phyloP scores from a whole-genome alignment of 2,888 invertebrate genomes.

The Polia nebulosa region DNA sequence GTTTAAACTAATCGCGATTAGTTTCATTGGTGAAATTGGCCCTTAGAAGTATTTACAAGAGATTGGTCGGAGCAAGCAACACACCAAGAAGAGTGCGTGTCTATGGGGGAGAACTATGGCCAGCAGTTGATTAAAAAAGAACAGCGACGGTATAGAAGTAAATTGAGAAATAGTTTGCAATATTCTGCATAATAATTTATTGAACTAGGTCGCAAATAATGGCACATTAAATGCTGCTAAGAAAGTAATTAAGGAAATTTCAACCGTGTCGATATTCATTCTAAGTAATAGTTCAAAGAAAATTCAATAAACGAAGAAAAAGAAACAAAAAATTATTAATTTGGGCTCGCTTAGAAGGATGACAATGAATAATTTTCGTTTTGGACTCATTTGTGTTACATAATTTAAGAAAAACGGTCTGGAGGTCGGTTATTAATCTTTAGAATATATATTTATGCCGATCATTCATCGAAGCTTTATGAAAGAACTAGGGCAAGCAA shows the following conservation, averaged over 20 bases:
- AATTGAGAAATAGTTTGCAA: slow-evolving; percentile 37
- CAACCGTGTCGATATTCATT: slow-evolving; percentile 11
- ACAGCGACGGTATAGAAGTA: neutral
- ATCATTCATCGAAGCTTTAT: slow-evolving; percentile 5
- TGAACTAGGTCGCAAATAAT: slow-evolving; percentile 35
- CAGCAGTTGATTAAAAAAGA: neutral
- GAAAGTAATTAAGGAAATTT: slow-evolving; percentile 43
- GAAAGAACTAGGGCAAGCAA: neutral
- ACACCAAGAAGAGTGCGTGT: neutral
- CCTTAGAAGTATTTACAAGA: neutral
- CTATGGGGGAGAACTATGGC: neutral
- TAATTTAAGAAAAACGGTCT: slow-evolving; percentile 26
- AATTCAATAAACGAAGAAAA: slow-evolving; percentile 10
- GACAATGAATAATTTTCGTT: slow-evolving; percentile 46
- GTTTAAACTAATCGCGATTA: no score
- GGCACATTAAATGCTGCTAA: slow-evolving; percentile 12
- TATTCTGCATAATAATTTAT: slow-evolving; percentile 32
- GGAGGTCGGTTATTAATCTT: slow-evolving; percentile 20
- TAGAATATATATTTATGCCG: slow-evolving; percentile 19
- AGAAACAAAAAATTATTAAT: slow-evolving; percentile 19
- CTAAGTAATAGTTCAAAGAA: neutral
- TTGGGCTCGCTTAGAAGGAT: slow-evolving; percentile 1
- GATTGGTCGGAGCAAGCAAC: neutral
- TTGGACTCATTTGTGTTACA: slow-evolving; percentile 28
- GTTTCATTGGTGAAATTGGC: no score